A percentile compares a stretch with the other conserved stretches of the same genome.
These are phyloP conservation scores for Acanthurus lineatus DNA, from an alignment of 2,797 vertebrate genomes.

Conservation along the genomic window DNA sequence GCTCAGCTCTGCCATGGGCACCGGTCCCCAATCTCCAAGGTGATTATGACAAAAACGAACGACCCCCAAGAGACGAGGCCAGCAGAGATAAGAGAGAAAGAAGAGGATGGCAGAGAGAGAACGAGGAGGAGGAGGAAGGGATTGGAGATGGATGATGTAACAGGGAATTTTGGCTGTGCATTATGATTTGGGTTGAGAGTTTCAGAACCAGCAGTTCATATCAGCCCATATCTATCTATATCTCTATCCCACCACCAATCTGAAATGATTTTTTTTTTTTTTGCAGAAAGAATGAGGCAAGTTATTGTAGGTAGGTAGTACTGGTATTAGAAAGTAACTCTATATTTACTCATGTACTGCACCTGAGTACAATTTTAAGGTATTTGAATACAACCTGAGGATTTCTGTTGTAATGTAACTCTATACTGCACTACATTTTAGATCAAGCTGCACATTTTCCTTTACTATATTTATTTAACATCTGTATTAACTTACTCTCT, in stretches of 20 bases:
- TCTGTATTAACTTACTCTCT: background rate
- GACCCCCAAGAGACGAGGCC: conserved; percentile 82
- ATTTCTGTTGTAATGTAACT: background rate
- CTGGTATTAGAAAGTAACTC: background rate
- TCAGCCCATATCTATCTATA: conserved; percentile 51
- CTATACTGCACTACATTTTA: background rate
- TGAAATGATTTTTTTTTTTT: background rate
- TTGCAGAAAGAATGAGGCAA: conserved; percentile 14
- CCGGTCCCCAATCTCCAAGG: conserved; percentile 86
- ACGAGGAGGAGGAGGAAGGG: conserved; percentile 68
- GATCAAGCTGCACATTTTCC: background rate
- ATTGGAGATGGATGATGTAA: conserved; percentile 81
- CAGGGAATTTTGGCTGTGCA: conserved; percentile 74
- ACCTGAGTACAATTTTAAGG: background rate
- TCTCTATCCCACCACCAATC: conserved; percentile 16
- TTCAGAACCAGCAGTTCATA: conserved; percentile 59
- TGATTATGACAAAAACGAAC: conserved; percentile 86
- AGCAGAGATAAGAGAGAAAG: conserved; percentile 77
- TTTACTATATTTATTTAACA: background rate
- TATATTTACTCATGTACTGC: background rate
- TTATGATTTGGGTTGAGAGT: conserved; percentile 70
- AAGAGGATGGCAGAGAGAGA: conserved; percentile 68
- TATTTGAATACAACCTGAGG: background rate
- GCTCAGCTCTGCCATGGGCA: conserved; percentile 81
- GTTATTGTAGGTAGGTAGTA: background rate